Evolutionary conservation across 1,140 invertebrate genomes (phyloP).

Genomic region (Arctopsyche grandis): DNA sequence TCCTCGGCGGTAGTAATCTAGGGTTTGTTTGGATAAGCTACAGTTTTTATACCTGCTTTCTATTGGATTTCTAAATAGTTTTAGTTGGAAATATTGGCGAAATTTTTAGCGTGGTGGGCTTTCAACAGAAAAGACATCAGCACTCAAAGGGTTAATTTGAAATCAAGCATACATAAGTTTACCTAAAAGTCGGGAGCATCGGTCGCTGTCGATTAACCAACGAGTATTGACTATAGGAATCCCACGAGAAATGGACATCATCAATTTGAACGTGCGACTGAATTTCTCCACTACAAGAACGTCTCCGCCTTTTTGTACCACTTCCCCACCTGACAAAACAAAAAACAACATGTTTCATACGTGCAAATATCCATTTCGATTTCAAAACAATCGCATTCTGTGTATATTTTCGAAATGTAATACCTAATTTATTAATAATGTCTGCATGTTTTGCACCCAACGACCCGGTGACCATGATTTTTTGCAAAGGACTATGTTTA

Average conservation of each 20-base stretch:
- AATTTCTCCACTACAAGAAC: conserved; percentile 39
- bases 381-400: too few relatives aligned
- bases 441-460: not conserved
- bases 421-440: not conserved
- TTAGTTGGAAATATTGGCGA: too few relatives aligned
- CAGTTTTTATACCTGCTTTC: too few relatives aligned
- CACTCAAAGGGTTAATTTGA: too few relatives aligned
- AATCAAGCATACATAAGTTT: too few relatives aligned
- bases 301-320: conserved; percentile 21
- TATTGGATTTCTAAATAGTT: too few relatives aligned
- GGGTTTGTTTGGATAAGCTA: too few relatives aligned
- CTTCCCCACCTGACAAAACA: conserved; percentile 28
- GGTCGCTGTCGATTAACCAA: conserved; percentile 39
- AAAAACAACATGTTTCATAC: not conserved
- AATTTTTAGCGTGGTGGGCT: too few relatives aligned
- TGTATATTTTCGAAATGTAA: not conserved
- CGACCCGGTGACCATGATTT: too few relatives aligned
- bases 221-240: conserved; percentile 36
- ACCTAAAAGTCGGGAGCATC: conserved; percentile 33
- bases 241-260: conserved; percentile 37
- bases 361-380: too few relatives aligned
- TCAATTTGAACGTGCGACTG: conserved; percentile 40
- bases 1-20: too few relatives aligned
- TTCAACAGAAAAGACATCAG: too few relatives aligned
- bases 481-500: not conserved